Evolutionary conservation across 2,113 vertebrate species (phyloP).

Genomic region (Albula glossodonta): DNA sequence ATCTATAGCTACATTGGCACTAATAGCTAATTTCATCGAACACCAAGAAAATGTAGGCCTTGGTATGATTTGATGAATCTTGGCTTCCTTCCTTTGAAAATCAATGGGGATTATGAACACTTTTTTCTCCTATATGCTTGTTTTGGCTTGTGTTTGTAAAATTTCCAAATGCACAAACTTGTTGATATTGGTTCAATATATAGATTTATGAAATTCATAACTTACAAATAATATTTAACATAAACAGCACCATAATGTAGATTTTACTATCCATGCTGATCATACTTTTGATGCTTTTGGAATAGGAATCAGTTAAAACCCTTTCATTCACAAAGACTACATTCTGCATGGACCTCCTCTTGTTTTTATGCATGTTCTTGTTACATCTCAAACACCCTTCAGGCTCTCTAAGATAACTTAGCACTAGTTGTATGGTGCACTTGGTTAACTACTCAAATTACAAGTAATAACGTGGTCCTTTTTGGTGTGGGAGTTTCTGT

Average conservation of each 20-base stretch:
- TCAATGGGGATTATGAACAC: not conserved
- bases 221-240: not conserved
- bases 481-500: not conserved
- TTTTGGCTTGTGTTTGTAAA: not conserved
- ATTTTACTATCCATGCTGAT: not conserved
- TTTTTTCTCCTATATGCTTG: not conserved
- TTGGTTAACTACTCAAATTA: not conserved
- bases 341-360: not conserved
- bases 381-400: not conserved
- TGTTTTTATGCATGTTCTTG: not conserved
- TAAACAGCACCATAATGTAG: not conserved
- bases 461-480: not conserved
- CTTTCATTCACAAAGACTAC: not conserved
- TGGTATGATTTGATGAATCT: not conserved
- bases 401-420: not conserved
- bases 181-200: not conserved
- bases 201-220: not conserved
- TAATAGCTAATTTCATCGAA: not conserved
- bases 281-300: not conserved
- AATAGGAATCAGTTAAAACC: not conserved
- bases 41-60: not conserved
- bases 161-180: no score
- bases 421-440: not conserved
- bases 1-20: not conserved
- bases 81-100: not conserved